Base-by-base conservation (phyloP, 2,888 invertebrate species). In the Dolomedes plantarius region DNA sequence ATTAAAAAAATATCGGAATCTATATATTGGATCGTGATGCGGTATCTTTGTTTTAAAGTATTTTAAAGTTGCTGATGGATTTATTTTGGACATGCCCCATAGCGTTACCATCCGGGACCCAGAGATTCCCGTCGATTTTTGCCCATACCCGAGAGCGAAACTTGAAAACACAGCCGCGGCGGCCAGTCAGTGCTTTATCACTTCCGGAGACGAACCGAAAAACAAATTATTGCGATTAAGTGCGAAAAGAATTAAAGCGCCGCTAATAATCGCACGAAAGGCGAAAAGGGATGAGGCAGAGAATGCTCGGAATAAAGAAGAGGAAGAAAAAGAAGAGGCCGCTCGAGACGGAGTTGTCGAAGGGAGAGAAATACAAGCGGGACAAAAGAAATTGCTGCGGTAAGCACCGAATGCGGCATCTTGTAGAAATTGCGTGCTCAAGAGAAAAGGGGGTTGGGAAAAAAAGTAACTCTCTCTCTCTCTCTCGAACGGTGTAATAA, bases 151-250 rank as follows among this genome's bases (percentile, higher is more conserved):
- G 46, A 5, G 16, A 46, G 46, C 6, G 46, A 23, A 23, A 6
- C 56, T 23, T 28, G 73, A 75, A 81, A 75, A 62, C 39, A 75
- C 75, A 56, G 39, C 65, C 31, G n/a, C 41, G 13, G 31, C 72
- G 32, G 65, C 62, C 68, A 67, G 73, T 81, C 74, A 74, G 81
- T 72, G 81, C 74, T 74, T 74, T 69, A 81, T 81, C 81, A 56
- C 62, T 74, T 31, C 56, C 72, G 13, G 62, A 62, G 64, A 31
- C 9, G 32, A 41, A 41, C 72, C 77, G 77, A 85, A 85, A 85
- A 85, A 85, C 83, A 85, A 85, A 85, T 85, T 85, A 85, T 85
- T 85, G 73, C 73, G 83, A 85, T 77, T 85, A 85, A 85, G 77
- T 73, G 65, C 23, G 69, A 39, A 64, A 80, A 76, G 77, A 77